A percentile compares a stretch with the other conserved stretches of the same genome.
Conservation (phyloP, 1,140 invertebrate species). For the Cataglyphis hispanica region DNA sequence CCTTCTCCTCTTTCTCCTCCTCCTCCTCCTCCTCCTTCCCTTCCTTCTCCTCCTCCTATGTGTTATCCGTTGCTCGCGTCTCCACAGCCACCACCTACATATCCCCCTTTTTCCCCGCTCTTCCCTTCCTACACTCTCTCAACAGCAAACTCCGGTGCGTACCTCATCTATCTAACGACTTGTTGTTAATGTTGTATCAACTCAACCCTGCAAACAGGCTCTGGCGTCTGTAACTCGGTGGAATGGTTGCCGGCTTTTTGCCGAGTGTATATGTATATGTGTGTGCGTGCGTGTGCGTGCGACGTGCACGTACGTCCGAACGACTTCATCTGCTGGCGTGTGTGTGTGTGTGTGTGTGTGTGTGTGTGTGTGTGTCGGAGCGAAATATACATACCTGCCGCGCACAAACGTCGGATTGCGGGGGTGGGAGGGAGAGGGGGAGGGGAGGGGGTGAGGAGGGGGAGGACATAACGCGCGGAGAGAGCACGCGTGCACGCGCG, state of each 20-base stretch:
- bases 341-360: slow-evolving; percentile 37
- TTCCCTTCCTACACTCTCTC: slow-evolving; percentile 59
- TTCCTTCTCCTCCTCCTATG: slow-evolving; percentile 60
- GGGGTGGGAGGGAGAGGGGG: background rate
- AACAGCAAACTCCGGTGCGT: slow-evolving; percentile 73
- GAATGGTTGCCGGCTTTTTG: slow-evolving; percentile 59
- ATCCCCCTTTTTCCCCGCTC: slow-evolving; percentile 52
- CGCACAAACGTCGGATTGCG: background rate
- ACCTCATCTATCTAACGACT: slow-evolving; percentile 83
- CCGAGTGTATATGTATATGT: slow-evolving; percentile 36
- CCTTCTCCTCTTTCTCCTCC: slow-evolving; percentile 67
- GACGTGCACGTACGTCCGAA: slow-evolving; percentile 13
- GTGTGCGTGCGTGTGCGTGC: background rate
- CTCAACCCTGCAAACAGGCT: slow-evolving; percentile 80
- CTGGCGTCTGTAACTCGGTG: slow-evolving; percentile 49
- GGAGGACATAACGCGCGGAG: slow-evolving; percentile 1
- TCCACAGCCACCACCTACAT: slow-evolving; percentile 54
- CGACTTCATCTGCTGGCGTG: background rate
- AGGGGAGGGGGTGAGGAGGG: background rate
- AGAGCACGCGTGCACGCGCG: slow-evolving; percentile 31
- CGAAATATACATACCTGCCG: background rate
- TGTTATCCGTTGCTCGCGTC: slow-evolving; percentile 61
- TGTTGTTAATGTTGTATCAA: slow-evolving; percentile 84
- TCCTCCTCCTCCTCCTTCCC: slow-evolving; percentile 47
- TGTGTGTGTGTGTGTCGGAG: slow-evolving; percentile 32